These are phyloP conservation scores for Gasterosteus nipponicus DNA, from an alignment of 2,113 vertebrate genomes.

Conservation along the genomic window DNA sequence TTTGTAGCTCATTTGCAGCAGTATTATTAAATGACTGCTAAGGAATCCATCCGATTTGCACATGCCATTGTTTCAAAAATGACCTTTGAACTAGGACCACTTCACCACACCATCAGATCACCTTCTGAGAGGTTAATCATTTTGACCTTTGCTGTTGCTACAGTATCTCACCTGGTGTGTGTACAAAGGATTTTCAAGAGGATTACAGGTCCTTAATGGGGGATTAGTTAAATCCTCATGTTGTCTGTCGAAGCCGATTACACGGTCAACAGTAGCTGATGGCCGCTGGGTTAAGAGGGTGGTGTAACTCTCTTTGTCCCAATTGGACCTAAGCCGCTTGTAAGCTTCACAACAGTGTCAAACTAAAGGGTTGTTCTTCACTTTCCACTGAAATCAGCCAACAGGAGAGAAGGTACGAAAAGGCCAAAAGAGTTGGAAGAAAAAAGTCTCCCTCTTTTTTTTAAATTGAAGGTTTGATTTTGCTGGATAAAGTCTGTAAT, in stretches of 20 bases:
- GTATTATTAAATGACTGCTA: neutral
- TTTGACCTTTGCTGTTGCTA: slow-evolving; percentile 71
- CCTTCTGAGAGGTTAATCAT: slow-evolving; percentile 73
- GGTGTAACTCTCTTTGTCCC: slow-evolving; percentile 32
- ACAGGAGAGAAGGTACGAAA: slow-evolving; percentile 21
- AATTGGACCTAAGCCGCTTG: slow-evolving; percentile 48
- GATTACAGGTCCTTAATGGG: slow-evolving; percentile 69
- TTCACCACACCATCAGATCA: slow-evolving; percentile 36
- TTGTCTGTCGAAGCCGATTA: slow-evolving; percentile 63
- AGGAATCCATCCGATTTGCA: neutral
- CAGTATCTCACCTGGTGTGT: slow-evolving; percentile 75
- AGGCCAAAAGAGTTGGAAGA: slow-evolving; percentile 32
- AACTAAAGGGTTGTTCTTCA: slow-evolving; percentile 28
- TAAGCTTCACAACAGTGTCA: slow-evolving; percentile 53
- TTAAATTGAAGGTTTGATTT: slow-evolving; percentile 36
- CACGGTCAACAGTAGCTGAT: slow-evolving; percentile 45
- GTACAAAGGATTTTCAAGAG: slow-evolving; percentile 74
- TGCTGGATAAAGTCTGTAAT: slow-evolving; percentile 61
- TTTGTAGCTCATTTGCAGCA: neutral
- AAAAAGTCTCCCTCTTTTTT: slow-evolving; percentile 2
- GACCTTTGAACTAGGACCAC: neutral
- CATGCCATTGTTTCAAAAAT: neutral
- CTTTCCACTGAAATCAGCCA: slow-evolving; percentile 23
- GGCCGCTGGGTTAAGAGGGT: slow-evolving; percentile 45
- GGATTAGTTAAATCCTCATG: slow-evolving; percentile 77